Conservation (phyloP, 92 coral and sea anemone genomes). For the Desmophyllum pertusum region DNA sequence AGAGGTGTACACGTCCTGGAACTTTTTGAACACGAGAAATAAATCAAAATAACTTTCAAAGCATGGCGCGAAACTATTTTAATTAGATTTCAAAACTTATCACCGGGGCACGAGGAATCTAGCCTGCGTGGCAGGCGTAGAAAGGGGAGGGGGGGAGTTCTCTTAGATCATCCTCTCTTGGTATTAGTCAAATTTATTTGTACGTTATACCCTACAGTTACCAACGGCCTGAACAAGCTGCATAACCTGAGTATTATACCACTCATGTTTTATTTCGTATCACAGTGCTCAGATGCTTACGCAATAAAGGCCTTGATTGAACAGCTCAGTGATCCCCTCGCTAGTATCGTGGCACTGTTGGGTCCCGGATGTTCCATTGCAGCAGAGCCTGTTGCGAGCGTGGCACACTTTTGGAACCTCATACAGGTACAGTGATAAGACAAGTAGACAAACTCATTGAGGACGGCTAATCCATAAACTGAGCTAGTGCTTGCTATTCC, state of each 20-base stretch:
- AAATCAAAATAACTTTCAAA: too few relatives aligned
- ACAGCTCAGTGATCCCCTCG: constrained; percentile 45
- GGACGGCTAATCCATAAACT: too few relatives aligned
- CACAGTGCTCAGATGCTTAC: constrained; percentile 76
- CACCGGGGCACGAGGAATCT: too few relatives aligned
- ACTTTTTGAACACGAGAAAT: too few relatives aligned
- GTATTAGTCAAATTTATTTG: too few relatives aligned
- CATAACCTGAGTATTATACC: background rate
- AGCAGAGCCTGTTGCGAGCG: constrained; percentile 73
- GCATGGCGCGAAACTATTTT: too few relatives aligned
- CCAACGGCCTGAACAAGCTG: background rate
- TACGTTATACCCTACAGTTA: too few relatives aligned
- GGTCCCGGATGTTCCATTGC: constrained; percentile 89
- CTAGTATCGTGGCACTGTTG: constrained; percentile 53
- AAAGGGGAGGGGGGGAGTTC: too few relatives aligned
- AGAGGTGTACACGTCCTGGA: too few relatives aligned
- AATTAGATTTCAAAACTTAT: too few relatives aligned
- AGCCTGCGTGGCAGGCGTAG: too few relatives aligned
- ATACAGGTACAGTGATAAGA: constrained; percentile 60
- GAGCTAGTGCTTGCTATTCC: background rate
- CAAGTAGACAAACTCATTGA: background rate
- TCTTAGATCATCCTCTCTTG: too few relatives aligned
- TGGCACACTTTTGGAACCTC: constrained; percentile 83
- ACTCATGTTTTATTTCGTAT: background rate
- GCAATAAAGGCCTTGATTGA: constrained; percentile 79